Evolutionary conservation across 2,888 invertebrate genomes (phyloP).

Genomic region (Chrysotoxum bicinctum): DNA sequence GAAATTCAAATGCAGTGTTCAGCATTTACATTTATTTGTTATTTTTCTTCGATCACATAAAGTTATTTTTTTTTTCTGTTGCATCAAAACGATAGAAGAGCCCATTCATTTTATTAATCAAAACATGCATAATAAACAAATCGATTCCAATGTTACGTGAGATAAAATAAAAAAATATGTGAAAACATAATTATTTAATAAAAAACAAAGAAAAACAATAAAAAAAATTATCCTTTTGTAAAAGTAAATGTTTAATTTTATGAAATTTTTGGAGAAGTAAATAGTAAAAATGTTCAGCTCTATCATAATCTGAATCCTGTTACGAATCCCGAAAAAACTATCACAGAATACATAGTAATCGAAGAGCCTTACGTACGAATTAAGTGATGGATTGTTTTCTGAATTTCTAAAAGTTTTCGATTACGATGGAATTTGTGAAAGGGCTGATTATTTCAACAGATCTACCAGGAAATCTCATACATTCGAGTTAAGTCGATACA

Average conservation of each 20-base stretch:
- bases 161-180: constrained; percentile 12
- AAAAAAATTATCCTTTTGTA: constrained; percentile 47
- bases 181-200: constrained; percentile 46
- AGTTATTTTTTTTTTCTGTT: not conserved
- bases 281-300: no score
- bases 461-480: no score
- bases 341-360: no score
- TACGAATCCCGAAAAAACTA: no score
- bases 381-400: no score
- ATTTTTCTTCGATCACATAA: not conserved
- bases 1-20: not conserved
- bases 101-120: not conserved
- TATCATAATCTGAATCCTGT: no score
- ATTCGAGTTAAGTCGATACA: no score
- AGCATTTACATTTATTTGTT: not conserved
- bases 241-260: constrained; percentile 20
- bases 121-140: constrained; percentile 7
- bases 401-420: no score
- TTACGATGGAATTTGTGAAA: no score
- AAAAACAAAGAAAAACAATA: constrained; percentile 14
- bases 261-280: no score
- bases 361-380: no score
- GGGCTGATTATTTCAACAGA: no score
- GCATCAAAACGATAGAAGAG: not conserved
- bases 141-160: constrained; percentile 58